phyloP scores from a whole-genome alignment of 2,888 invertebrate genomes.

The Hyposoter dolosus region DNA sequence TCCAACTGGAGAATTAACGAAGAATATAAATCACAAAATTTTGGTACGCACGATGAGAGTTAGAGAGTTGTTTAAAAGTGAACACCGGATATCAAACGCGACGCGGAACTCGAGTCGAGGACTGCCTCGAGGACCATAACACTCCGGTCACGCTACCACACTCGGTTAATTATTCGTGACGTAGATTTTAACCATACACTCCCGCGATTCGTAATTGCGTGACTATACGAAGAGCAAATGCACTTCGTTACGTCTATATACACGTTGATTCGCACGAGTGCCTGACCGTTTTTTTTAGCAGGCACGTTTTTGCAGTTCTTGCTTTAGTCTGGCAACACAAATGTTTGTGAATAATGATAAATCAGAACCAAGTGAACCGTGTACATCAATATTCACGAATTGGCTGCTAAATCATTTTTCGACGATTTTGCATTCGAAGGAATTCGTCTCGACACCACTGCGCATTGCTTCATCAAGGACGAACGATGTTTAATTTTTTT shows the following conservation, averaged over 20 bases:
- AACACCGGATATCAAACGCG: constrained; percentile 55
- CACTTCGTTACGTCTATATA: neutral
- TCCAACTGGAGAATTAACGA: neutral
- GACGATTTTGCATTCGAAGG: neutral
- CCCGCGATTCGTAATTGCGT: constrained; percentile 56
- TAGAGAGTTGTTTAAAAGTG: neutral
- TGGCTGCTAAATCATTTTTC: neutral
- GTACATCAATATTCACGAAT: neutral
- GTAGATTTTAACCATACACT: constrained; percentile 48
- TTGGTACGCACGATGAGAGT: neutral
- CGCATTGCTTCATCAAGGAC: no score
- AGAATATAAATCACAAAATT: neutral
- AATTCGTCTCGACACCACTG: neutral
- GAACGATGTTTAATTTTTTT: no score
- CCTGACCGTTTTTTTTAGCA: neutral
- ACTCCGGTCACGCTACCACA: constrained; percentile 53
- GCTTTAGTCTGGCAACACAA: neutral
- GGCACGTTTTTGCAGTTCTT: neutral
- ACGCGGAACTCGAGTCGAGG: constrained; percentile 57
- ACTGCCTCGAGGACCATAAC: constrained; percentile 47
- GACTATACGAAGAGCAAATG: constrained; percentile 36
- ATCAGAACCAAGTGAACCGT: neutral
- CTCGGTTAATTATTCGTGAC: constrained; percentile 61
- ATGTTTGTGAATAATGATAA: neutral
- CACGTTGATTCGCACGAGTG: constrained; percentile 26